Evolutionary conservation across 1,140 invertebrate species (phyloP), one percentile per base, ranked within the genome.

Genomic region (Chrysomallon squamiferum): DNA sequence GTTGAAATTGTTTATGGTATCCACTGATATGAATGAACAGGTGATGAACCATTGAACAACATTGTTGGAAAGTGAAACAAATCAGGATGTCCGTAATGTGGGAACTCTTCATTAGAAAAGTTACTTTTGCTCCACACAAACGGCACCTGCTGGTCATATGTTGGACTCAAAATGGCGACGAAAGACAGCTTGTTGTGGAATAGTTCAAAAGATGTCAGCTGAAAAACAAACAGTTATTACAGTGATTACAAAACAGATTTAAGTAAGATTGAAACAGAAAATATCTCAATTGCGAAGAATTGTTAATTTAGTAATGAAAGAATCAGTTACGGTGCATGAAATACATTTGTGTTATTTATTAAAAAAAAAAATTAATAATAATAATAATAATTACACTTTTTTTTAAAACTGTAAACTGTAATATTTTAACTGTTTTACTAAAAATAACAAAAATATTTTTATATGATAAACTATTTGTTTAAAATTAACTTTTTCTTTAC

Each of bases 61-160:
- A 89, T 68, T 47, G 89, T 88, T 15, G 89, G 80, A 78, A 93
- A 95, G 54, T 91, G 83, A 86, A 92, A 95, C 32, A 88, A 69
- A 75, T 93, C 90, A 0, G 93, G 93, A 59, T 93, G 92, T 11
- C 93, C 93, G 70, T 88, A 75, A 69, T 94, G 93, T 5, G 89
- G 86, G 9, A 87, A 82, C 69, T 87, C 88, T 38, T 38, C 15
- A 25, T 89, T 86, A 6, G 65, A 75, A 76, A 91, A 91, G 65
- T 88, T 87, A 52, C 88, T 87, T 47, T 88, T 87, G 13, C 89
- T 90, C 93, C 93, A 95, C 69, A 89, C 87, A 75, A 94, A 94
- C 1, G 91, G 87, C 47, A 89, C 88, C 43, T 88, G 79, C 20
- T 85, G 74, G 76, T 90, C 88, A 79, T 88, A 85, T 11, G 90